phyloP scores from a whole-genome alignment of 2,113 vertebrate species.

The Pelmatolapia mariae region DNA sequence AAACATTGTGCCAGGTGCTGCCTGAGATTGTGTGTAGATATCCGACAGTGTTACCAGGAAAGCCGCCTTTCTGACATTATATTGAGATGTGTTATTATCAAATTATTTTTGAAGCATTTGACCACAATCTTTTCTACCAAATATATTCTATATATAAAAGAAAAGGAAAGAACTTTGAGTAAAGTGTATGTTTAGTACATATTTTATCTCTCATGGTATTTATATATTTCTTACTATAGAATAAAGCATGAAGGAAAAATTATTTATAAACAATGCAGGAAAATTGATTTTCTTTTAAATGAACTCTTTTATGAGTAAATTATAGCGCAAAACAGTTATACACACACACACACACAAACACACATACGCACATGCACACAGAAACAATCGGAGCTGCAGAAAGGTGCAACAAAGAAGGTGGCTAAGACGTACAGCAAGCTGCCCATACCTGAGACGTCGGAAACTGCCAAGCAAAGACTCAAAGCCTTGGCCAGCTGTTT shows the following conservation, averaged over 20 bases:
- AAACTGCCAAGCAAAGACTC: background rate
- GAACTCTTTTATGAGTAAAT: background rate
- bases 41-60: background rate
- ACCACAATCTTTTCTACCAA: background rate
- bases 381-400: background rate
- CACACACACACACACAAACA: fast-evolving
- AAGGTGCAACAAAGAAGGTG: background rate
- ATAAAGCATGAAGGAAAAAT: background rate
- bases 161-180: background rate
- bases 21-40: background rate
- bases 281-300: background rate
- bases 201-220: background rate
- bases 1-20: background rate
- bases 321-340: background rate
- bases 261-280: background rate
- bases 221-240: background rate
- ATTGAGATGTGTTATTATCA: background rate
- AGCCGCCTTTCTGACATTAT: background rate
- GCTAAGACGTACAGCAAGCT: background rate
- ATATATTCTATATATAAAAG: background rate
- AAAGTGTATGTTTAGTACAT: background rate
- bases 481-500: too few species aligned
- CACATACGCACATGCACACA: fast-evolving
- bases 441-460: background rate
- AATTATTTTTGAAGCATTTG: background rate